Percentiles rank a stretch among this genome's conserved stretches.
phyloP scores from a whole-genome alignment of 2,888 invertebrate genomes.

The Scelioninae gen. 1 region DNA sequence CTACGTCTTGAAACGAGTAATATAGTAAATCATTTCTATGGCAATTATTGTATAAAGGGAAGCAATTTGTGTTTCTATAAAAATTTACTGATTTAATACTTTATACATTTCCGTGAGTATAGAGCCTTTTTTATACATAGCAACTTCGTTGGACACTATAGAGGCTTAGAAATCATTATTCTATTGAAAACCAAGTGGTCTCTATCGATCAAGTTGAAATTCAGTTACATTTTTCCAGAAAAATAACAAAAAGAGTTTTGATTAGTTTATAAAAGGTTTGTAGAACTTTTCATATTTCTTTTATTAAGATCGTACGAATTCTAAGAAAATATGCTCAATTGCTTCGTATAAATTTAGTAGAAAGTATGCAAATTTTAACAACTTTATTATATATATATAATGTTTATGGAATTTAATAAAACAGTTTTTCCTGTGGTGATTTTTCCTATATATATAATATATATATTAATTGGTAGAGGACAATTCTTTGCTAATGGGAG shows the following conservation, averaged over 20 bases:
- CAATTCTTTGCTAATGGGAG: no score
- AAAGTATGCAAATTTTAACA: no score
- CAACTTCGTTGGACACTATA: not conserved
- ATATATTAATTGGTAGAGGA: no score
- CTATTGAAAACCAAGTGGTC: conserved; percentile 47
- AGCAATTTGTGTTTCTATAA: conserved; percentile 48
- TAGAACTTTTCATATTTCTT: conserved; percentile 26
- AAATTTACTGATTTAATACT: conserved; percentile 48
- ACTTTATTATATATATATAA: no score
- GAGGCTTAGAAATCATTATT: conserved; percentile 37
- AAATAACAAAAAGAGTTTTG: conserved; percentile 59
- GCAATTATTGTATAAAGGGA: conserved; percentile 20
- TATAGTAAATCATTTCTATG: conserved; percentile 46
- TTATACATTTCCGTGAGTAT: conserved; percentile 50
- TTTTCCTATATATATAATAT: no score
- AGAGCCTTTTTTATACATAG: not conserved
- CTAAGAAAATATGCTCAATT: conserved; percentile 23
- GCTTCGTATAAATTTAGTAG: conserved; percentile 1
- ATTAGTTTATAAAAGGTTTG: conserved; percentile 53
- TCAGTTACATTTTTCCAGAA: conserved; percentile 41
- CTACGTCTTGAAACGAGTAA: conserved; percentile 40
- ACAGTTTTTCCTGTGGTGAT: no score
- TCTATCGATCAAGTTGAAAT: conserved; percentile 51
- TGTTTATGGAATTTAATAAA: no score
- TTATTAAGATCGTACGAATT: conserved; percentile 7